These are phyloP conservation scores for Neotoxoptera formosana DNA, from an alignment of 1,140 invertebrate species.

Conservation along the genomic window DNA sequence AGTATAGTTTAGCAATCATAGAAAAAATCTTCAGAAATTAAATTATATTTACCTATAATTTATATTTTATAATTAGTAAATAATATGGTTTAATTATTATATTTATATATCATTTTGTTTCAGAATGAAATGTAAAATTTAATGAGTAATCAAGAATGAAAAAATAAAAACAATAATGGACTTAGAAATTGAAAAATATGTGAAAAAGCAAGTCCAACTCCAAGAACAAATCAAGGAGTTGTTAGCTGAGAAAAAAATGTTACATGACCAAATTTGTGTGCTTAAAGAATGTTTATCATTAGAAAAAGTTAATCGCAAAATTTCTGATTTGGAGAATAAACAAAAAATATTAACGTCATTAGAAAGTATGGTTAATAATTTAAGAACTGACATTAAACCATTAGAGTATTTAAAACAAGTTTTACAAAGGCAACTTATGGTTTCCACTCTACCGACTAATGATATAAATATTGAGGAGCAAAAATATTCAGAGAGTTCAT, in stretches of 20 bases:
- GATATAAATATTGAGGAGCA: background rate
- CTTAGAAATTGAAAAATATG: conserved; percentile 25
- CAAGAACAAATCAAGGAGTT: conserved; percentile 33
- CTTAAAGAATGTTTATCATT: conserved; percentile 46
- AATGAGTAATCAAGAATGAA: background rate
- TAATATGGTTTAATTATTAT: background rate
- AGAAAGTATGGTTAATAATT: conserved; percentile 15
- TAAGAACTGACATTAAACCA: conserved; percentile 44
- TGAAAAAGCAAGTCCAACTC: background rate
- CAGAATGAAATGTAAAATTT: background rate
- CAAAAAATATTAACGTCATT: conserved; percentile 5
- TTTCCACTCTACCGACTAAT: background rate
- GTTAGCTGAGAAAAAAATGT: conserved; percentile 19
- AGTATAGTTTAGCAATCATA: background rate
- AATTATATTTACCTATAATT: background rate
- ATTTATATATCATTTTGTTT: background rate
- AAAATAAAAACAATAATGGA: conserved; percentile 12
- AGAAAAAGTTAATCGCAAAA: conserved; percentile 43
- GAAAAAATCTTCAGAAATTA: background rate
- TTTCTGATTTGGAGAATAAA: conserved; percentile 46
- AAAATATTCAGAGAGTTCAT: background rate
- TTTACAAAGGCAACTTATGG: conserved; percentile 4
- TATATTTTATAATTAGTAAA: background rate
- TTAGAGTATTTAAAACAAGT: conserved; percentile 46
- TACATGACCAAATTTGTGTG: conserved; percentile 7